A percentile compares a stretch with the other conserved stretches of the same genome.
Conservation (phyloP, 2,888 invertebrate species). For the Serrognathus titanus region DNA sequence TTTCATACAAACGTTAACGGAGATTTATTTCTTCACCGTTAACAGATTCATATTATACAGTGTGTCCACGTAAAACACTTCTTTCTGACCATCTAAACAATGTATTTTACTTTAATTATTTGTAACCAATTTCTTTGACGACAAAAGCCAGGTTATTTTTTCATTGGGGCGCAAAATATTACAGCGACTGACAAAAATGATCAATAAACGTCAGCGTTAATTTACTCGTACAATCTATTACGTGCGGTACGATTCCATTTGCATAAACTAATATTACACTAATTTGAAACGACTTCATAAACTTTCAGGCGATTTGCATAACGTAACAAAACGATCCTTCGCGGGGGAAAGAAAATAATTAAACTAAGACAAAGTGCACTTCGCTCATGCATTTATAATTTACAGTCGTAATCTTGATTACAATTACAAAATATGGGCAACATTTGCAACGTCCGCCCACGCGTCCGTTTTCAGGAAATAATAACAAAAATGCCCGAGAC, state of each 20-base stretch:
- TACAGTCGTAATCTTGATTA: slow-evolving; percentile 46
- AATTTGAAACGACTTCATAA: slow-evolving; percentile 26
- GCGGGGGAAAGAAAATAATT: slow-evolving; percentile 21
- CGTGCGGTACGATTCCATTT: slow-evolving; percentile 5
- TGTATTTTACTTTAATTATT: too few species aligned
- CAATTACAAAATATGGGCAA: slow-evolving; percentile 48
- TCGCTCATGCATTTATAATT: slow-evolving; percentile 36
- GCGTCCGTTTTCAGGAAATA: slow-evolving; percentile 45
- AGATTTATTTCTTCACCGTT: slow-evolving; percentile 8
- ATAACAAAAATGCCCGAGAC: slow-evolving; percentile 46
- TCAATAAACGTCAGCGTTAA: slow-evolving; percentile 16
- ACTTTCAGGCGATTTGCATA: slow-evolving; percentile 33
- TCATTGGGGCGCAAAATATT: too few species aligned
- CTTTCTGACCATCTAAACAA: too few species aligned
- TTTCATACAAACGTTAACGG: slow-evolving; percentile 9
- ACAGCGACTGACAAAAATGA: slow-evolving; percentile 9
- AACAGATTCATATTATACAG: too few species aligned
- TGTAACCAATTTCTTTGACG: too few species aligned
- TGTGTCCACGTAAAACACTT: too few species aligned
- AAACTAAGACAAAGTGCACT: slow-evolving; percentile 16
- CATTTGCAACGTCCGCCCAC: slow-evolving; percentile 48
- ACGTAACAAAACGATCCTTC: slow-evolving; percentile 10
- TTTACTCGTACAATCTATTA: slow-evolving; percentile 7
- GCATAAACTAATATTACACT: slow-evolving; percentile 20
- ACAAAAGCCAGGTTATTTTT: too few species aligned